Base-by-base conservation (phyloP, 2,797 vertebrate species). In the Oreochromis mossambicus region DNA sequence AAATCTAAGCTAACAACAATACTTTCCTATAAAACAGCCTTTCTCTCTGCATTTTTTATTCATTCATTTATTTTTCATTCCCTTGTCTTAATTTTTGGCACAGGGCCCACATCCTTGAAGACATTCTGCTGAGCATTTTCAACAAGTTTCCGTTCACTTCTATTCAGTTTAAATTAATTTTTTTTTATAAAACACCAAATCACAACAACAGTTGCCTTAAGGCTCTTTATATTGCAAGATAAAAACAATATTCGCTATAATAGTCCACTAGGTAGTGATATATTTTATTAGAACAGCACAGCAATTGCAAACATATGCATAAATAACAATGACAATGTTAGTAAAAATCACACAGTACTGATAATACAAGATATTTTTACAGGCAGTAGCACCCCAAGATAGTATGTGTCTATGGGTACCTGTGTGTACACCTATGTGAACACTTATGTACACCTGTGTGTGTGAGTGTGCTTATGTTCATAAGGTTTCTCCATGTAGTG, bases 401-500 rank as follows among this genome's bases (percentile, higher is more conserved):
- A n/a, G 56, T 0, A 6, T 34, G 56, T 34, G 56, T 61, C 15
- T 61, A 29, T 34, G 29, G 29, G 9, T 61, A 34, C 29, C 29
- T 58, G 29, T 10, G 15, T 58, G 56, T 34, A 32, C 26, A 58
- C 24, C 54, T 29, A 15, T 56, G 54, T 56, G 54, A 29, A 15
- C 3, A 29, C 54, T 56, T 56, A 13, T 29, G 54, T 29, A 56
- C 26, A 56, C 55, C 0, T 34, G 1, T 19, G 24, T 26, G 54
- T 29, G 54, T 0, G 14, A 32, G 15, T 0, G 1, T 34, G 56
- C 56, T 34, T 58, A 34, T 58, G 8, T 58, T 58, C 5, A 0
- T 58, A 9, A 58, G 29, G 29, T 32, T 19, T 58, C 56, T 19
- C 29, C 29, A 58, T 58, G 55, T 58, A 58, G 26, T 58, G 26